Conservation (phyloP, 1,140 invertebrate species). For the Drosophila nannoptera region DNA sequence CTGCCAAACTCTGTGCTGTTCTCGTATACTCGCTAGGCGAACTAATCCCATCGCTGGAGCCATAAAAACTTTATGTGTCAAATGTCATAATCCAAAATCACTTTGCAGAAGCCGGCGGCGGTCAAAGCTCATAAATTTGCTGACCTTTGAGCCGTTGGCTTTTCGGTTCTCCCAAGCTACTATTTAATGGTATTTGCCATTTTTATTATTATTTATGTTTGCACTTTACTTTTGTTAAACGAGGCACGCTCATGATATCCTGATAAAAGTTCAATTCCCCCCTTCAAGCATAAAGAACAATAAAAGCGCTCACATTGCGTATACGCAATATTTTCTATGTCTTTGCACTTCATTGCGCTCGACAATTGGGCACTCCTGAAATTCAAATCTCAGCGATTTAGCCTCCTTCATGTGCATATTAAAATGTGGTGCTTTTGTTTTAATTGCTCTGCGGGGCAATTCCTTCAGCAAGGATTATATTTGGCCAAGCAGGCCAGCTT, state of each 20-base stretch:
- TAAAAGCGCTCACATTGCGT: constrained; percentile 8
- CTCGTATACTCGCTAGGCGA: constrained; percentile 1
- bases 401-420: no score
- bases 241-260: constrained; percentile 41
- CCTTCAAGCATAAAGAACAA: constrained; percentile 10
- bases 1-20: no score
- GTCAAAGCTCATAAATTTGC: constrained; percentile 40
- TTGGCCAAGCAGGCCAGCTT: neutral
- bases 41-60: constrained; percentile 27
- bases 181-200: constrained; percentile 40
- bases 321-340: constrained; percentile 26
- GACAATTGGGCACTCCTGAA: constrained; percentile 12
- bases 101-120: constrained; percentile 28
- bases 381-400: constrained; percentile 39
- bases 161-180: constrained; percentile 3
- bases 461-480: constrained; percentile 23
- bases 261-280: constrained; percentile 32
- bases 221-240: constrained; percentile 39
- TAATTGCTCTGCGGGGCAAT: constrained; percentile 50
- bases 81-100: constrained; percentile 64
- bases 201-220: constrained; percentile 58
- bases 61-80: constrained; percentile 58
- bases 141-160: constrained; percentile 24
- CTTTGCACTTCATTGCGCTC: constrained; percentile 37
- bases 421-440: constrained; percentile 69